Base-by-base conservation (phyloP, 2,888 invertebrate genomes). In the Arenicola marina region DNA sequence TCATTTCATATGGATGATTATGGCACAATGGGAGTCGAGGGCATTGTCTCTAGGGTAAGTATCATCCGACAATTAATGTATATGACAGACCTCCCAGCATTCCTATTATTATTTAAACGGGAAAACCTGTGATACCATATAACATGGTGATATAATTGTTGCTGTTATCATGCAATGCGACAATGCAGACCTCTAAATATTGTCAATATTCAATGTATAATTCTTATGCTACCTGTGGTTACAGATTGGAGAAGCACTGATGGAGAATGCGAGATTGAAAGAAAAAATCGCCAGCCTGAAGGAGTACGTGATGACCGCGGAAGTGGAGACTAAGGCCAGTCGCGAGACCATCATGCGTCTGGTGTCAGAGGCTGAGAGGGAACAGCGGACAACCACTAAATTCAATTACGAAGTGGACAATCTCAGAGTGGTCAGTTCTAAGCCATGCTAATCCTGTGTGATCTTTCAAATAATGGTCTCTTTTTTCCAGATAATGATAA, bases 331-430 rank as follows among this genome's bases (percentile, higher is more conserved):
- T 18, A 81, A 81, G 59, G 83, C 83, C 1, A 82, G 81, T 69
- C 71, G 83, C 26, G 83, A 83, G 66, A 83, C 84, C 24, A 83
- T 84, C 56, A 78, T 79, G 77, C 73, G 83, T 53, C 76, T 84
- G 28, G 83, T 82, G 32, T 67, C 74, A 2, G 79, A 80, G 61
- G 70, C 77, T 24, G 75, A 75, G 28, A 65, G 76, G 29, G 80
- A 81, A 62, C 80, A 83, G 67, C 76, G 77, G 51, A 66, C 71
- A 4, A 70, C 76, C 4, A 73, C 76, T 3, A 67, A 69, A 54
- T 77, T 74, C 66, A 72, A 73, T 4, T 48, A 71, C 28, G 81
- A 82, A 31, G 53, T 79, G 18, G 80, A 81, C 31, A 69, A 68
- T 55, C 60, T 79, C 28, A 75, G 75, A 73, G 55, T 75, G 70